These are phyloP conservation scores for Hanleya hanleyi DNA, from an alignment of 2,888 invertebrate genomes.

Conservation along the genomic window DNA sequence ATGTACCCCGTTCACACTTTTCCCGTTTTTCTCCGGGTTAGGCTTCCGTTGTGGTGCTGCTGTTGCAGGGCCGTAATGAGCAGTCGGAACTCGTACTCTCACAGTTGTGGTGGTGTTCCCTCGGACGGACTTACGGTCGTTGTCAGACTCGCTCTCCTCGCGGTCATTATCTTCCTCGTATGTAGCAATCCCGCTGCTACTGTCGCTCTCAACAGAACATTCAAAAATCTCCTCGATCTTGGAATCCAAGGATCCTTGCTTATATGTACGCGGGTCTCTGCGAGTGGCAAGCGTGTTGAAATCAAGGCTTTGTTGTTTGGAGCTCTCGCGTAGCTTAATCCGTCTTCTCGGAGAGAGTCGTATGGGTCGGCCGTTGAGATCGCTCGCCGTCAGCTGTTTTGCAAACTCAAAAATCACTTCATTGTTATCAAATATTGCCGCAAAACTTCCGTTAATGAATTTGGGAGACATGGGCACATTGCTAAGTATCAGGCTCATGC, in stretches of 20 bases:
- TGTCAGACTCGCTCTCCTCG: slow-evolving; percentile 1
- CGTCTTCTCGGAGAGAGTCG: slow-evolving; percentile 65
- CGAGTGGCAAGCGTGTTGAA: slow-evolving; percentile 41
- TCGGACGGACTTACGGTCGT: slow-evolving; percentile 28
- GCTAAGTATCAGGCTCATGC: slow-evolving; percentile 92
- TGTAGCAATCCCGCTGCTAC: slow-evolving; percentile 13
- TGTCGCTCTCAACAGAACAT: slow-evolving; percentile 38
- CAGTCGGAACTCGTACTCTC: slow-evolving; percentile 19
- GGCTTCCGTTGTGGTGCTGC: not conserved
- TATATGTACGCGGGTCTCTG: slow-evolving; percentile 42
- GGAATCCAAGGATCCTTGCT: slow-evolving; percentile 70
- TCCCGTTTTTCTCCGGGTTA: not conserved
- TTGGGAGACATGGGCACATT: slow-evolving; percentile 98
- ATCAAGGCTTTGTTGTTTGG: slow-evolving; percentile 69
- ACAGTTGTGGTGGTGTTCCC: slow-evolving; percentile 25
- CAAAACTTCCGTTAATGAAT: slow-evolving; percentile 78
- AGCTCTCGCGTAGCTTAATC: slow-evolving; percentile 59
- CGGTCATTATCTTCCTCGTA: slow-evolving; percentile 6
- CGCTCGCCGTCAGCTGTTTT: slow-evolving; percentile 58
- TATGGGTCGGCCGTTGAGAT: slow-evolving; percentile 60
- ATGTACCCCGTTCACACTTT: slow-evolving; percentile 38
- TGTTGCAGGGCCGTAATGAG: too few relatives aligned
- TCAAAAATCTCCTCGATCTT: slow-evolving; percentile 72
- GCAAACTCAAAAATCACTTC: slow-evolving; percentile 61
- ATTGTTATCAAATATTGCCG: slow-evolving; percentile 69